phyloP scores from a whole-genome alignment of 2,888 invertebrate species.

The Diarsia rubi region DNA sequence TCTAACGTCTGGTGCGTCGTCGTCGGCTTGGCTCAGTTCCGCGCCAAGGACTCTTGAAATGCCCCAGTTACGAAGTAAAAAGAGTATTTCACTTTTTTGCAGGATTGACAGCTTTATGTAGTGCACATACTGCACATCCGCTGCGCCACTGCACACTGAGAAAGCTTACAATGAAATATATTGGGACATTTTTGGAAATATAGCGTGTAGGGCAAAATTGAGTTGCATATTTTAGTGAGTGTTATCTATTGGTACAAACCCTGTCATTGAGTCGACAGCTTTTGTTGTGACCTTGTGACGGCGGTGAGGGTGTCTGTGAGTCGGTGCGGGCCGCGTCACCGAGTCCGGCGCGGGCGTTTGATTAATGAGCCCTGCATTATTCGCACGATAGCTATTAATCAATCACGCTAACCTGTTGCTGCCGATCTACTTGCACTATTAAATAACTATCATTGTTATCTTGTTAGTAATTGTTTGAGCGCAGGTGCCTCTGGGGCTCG shows the following conservation, averaged over 20 bases:
- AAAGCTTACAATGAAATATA: not conserved
- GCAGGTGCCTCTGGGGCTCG: conserved; percentile 41
- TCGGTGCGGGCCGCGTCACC: conserved; percentile 38
- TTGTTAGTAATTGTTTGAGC: conserved; percentile 55
- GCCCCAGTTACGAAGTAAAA: conserved; percentile 69
- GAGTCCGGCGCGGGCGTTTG: conserved; percentile 63
- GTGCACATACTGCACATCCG: conserved; percentile 32
- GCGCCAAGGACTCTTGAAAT: conserved; percentile 72
- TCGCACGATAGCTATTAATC: conserved; percentile 74
- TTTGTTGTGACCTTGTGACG: conserved; percentile 58
- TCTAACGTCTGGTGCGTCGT: conserved; percentile 26
- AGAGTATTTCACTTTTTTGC: conserved; percentile 62
- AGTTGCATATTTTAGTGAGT: not conserved
- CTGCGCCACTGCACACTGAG: conserved; percentile 8
- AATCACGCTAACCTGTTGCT: conserved; percentile 77
- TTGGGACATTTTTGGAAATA: not conserved
- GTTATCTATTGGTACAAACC: not conserved
- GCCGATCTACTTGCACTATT: conserved; percentile 53
- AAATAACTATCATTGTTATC: conserved; percentile 61
- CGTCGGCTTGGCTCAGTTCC: conserved; percentile 58
- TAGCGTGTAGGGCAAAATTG: not conserved
- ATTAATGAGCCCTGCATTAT: conserved; percentile 75
- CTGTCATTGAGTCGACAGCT: conserved; percentile 34
- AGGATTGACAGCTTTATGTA: conserved; percentile 63
- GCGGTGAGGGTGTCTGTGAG: conserved; percentile 43